Percentiles rank a stretch among this genome's conserved stretches.
phyloP scores from a whole-genome alignment of 2,888 invertebrate species.

The Pammene fasciana region DNA sequence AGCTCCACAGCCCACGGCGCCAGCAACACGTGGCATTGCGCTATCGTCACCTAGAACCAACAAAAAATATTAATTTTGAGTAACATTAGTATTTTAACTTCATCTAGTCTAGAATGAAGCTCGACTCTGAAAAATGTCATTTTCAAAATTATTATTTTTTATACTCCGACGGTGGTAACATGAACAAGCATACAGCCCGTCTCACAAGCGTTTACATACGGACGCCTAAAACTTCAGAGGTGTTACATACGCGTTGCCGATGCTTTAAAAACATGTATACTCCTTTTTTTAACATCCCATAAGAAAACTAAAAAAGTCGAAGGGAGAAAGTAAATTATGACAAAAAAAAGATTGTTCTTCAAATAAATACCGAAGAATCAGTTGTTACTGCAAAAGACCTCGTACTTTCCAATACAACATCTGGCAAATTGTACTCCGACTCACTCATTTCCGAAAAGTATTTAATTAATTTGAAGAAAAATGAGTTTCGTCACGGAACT shows the following conservation, averaged over 20 bases:
- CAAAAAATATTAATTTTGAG: background rate
- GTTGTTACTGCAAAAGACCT: background rate
- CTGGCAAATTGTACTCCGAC: background rate
- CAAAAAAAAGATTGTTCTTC: background rate
- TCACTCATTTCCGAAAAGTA: conserved; percentile 7
- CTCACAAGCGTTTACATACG: too few species aligned
- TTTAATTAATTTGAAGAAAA: background rate
- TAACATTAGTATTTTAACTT: too few species aligned
- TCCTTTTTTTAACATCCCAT: too few species aligned
- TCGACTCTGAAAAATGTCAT: too few species aligned
- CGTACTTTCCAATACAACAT: background rate
- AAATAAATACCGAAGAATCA: conserved; percentile 1
- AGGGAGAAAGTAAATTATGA: too few species aligned
- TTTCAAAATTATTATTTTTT: too few species aligned
- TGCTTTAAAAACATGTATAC: too few species aligned
- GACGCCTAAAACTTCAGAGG: too few species aligned
- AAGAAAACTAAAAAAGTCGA: too few species aligned
- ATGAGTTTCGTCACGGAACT: background rate
- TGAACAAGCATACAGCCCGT: background rate
- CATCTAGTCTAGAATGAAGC: too few species aligned
- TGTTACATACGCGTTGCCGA: too few species aligned
- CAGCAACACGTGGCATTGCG: conserved; percentile 86
- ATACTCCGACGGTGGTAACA: too few species aligned
- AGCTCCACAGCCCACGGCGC: conserved; percentile 83
- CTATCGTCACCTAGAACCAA: conserved; percentile 81